Conservation (phyloP, 2,113 vertebrate species). For the Eulemur rufifrons region DNA sequence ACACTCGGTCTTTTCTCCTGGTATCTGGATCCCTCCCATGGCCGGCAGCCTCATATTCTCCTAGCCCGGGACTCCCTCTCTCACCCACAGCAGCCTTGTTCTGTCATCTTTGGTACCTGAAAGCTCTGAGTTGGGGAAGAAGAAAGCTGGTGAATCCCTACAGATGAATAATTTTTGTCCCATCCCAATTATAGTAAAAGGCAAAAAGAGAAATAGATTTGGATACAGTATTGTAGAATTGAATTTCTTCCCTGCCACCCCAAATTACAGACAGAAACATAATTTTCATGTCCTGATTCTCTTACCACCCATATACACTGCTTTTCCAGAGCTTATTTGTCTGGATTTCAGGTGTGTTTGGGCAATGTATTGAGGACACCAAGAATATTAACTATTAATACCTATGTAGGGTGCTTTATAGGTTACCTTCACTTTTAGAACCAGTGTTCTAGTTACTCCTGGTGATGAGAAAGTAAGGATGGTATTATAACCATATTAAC, state of each 20-base stretch:
- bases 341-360: not conserved
- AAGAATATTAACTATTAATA: not conserved
- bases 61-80: not conserved
- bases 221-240: not conserved
- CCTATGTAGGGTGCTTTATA: not conserved
- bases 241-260: not conserved
- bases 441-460: not conserved
- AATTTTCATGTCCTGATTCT: not conserved
- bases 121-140: not conserved
- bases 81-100: not conserved
- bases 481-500: not conserved
- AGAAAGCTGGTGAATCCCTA: not conserved
- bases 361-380: not conserved
- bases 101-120: not conserved
- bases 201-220: not conserved
- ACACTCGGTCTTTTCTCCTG: not conserved
- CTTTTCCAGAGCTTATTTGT: not conserved
- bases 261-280: not conserved
- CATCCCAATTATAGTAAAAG: not conserved
- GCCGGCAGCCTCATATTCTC: not conserved
- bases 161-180: not conserved
- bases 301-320: too few relatives aligned
- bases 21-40: not conserved
- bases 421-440: not conserved
- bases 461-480: not conserved